These are phyloP conservation scores for Xiphorhynchus elegans DNA, from an alignment of 2,113 vertebrate genomes.

Conservation along the genomic window DNA sequence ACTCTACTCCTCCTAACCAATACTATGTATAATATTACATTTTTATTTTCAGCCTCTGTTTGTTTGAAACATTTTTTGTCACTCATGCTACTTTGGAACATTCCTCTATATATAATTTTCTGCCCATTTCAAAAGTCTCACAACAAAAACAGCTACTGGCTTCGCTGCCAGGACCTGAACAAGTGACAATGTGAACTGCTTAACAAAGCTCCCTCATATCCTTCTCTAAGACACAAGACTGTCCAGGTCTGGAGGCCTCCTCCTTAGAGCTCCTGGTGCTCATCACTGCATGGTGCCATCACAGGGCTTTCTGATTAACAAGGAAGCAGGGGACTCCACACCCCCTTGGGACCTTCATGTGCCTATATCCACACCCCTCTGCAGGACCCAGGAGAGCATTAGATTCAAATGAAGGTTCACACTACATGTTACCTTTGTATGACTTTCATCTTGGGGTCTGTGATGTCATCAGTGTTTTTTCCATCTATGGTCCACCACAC, in stretches of 20 bases:
- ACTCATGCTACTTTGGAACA: not conserved
- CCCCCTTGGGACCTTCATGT: not conserved
- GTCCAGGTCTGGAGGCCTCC: not conserved
- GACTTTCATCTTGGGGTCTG: constrained; percentile 66
- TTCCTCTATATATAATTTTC: not conserved
- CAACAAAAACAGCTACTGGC: not conserved
- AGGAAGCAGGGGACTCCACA: not conserved
- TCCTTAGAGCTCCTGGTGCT: not conserved
- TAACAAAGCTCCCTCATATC: not conserved
- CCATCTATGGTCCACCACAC: constrained; percentile 94
- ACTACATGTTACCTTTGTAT: constrained; percentile 53
- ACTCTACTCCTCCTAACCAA: not conserved
- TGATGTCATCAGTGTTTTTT: constrained; percentile 75
- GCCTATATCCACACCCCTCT: not conserved
- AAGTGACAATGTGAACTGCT: not conserved
- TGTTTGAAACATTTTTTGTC: not conserved
- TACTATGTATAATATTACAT: not conserved
- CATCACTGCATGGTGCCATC: not conserved
- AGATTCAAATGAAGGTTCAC: not conserved
- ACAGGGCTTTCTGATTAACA: not conserved
- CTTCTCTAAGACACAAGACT: not conserved
- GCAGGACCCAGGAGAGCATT: not conserved
- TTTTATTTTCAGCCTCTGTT: not conserved
- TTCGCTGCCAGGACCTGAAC: not conserved
- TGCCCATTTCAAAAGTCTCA: not conserved